A percentile compares a stretch with the other conserved stretches of the same genome.
Evolutionary conservation across 2,113 vertebrate species (phyloP).

Genomic region (Orientallactaga bullata): DNA sequence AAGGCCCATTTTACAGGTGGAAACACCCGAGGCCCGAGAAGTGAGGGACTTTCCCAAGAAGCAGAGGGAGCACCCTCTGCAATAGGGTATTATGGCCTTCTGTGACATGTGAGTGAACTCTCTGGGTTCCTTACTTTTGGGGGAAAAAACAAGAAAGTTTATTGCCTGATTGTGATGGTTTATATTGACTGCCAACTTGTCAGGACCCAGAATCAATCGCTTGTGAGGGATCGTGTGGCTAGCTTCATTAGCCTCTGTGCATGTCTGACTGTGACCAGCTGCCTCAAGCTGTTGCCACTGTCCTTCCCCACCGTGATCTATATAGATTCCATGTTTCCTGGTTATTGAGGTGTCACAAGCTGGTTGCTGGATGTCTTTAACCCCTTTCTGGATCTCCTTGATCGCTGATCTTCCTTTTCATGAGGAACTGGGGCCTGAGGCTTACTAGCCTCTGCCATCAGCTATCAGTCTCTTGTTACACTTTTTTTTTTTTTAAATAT

Average conservation of each 20-base stretch:
- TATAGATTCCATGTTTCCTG: neutral
- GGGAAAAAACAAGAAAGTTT: neutral
- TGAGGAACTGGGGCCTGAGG: neutral
- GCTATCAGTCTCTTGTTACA: neutral
- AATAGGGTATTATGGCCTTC: fast-evolving
- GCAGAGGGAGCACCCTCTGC: fast-evolving
- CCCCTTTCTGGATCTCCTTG: neutral
- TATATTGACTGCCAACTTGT: too few relatives aligned
- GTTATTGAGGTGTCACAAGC: neutral
- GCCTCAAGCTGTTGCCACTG: too few relatives aligned
- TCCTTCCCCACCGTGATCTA: too few relatives aligned
- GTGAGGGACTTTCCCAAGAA: neutral
- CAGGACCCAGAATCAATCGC: too few relatives aligned
- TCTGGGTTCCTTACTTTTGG: neutral
- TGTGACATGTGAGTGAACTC: neutral
- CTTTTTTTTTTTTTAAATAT: too few relatives aligned
- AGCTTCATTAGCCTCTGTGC: too few relatives aligned
- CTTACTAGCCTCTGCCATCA: neutral
- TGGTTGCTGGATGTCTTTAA: neutral
- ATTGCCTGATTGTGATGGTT: too few relatives aligned
- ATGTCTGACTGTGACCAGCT: too few relatives aligned
- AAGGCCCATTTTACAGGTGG: neutral
- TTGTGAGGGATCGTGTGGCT: too few relatives aligned
- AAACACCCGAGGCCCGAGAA: neutral
- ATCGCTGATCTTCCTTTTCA: neutral